Conservation (phyloP, 2,113 vertebrate genomes). For the Otus sunia region DNA sequence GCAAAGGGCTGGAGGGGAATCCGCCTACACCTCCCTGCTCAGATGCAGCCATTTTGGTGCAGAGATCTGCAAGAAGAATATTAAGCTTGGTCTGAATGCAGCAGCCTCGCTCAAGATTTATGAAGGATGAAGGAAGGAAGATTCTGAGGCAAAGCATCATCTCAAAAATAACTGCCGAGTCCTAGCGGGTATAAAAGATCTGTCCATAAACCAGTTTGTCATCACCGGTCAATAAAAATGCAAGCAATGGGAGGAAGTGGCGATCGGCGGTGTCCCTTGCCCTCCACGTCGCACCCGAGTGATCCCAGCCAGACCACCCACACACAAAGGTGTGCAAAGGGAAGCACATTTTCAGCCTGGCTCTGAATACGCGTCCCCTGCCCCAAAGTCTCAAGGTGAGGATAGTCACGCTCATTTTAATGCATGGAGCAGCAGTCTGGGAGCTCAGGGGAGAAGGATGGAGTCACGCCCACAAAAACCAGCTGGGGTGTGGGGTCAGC, state of each 20-base stretch:
- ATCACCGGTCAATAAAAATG: slow-evolving; percentile 59
- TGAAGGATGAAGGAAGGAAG: slow-evolving; percentile 71
- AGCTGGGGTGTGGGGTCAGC: neutral
- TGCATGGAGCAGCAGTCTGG: rapidly evolving
- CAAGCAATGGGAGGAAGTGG: neutral
- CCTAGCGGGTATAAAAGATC: slow-evolving; percentile 61
- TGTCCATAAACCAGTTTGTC: slow-evolving; percentile 69
- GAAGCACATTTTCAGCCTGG: neutral
- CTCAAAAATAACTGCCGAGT: slow-evolving; percentile 67
- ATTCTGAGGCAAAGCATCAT: slow-evolving; percentile 66
- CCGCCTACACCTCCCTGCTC: neutral
- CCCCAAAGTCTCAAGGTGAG: neutral
- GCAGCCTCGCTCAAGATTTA: slow-evolving; percentile 67
- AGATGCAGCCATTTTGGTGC: slow-evolving; percentile 60
- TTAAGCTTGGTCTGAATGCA: slow-evolving; percentile 70
- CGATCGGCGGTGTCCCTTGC: rapidly evolving
- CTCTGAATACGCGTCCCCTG: rapidly evolving
- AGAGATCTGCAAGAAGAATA: slow-evolving; percentile 71
- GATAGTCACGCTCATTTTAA: neutral
- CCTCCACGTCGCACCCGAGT: rapidly evolving
- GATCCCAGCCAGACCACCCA: rapidly evolving
- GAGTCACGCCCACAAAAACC: neutral
- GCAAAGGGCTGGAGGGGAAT: neutral
- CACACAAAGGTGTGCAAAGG: no score
- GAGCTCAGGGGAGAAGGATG: neutral